Evolutionary conservation across 2,888 invertebrate genomes (phyloP).

Genomic region (Calameuta idolon): DNA sequence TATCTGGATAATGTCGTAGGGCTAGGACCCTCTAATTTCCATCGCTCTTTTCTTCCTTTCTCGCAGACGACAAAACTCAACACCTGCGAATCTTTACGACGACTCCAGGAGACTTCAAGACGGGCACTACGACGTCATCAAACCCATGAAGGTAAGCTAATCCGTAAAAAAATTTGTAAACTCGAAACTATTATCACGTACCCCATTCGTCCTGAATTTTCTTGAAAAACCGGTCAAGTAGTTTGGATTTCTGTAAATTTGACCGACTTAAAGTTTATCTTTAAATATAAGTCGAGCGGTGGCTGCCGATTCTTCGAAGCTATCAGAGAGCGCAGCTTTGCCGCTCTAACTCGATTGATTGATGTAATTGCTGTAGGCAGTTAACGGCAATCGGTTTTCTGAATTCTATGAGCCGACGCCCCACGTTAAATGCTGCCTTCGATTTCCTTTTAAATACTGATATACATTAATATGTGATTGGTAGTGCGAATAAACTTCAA

Average conservation of each 20-base stretch:
- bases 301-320: slow-evolving; percentile 28
- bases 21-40: not conserved
- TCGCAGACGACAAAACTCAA: slow-evolving; percentile 53
- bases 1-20: not conserved
- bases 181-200: too few relatives aligned
- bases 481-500: too few relatives aligned
- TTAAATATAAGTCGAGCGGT: not conserved
- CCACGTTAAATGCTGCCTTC: too few relatives aligned
- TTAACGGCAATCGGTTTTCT: not conserved
- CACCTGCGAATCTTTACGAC: slow-evolving; percentile 51
- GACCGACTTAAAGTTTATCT: not conserved
- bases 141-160: slow-evolving; percentile 58
- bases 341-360: slow-evolving; percentile 25
- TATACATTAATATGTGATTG: too few relatives aligned
- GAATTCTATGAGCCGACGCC: too few relatives aligned
- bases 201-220: too few relatives aligned
- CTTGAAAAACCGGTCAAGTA: too few relatives aligned
- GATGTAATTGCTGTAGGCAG: slow-evolving; percentile 24
- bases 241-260: too few relatives aligned
- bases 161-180: not conserved
- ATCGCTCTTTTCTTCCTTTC: slow-evolving; percentile 19
- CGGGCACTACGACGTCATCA: slow-evolving; percentile 64
- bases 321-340: slow-evolving; percentile 22
- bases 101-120: slow-evolving; percentile 52
- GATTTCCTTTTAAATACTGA: too few relatives aligned